Percentiles rank a stretch among this genome's conserved stretches.
Conservation (phyloP, 2,888 invertebrate species). For the Drosophila conformis region DNA sequence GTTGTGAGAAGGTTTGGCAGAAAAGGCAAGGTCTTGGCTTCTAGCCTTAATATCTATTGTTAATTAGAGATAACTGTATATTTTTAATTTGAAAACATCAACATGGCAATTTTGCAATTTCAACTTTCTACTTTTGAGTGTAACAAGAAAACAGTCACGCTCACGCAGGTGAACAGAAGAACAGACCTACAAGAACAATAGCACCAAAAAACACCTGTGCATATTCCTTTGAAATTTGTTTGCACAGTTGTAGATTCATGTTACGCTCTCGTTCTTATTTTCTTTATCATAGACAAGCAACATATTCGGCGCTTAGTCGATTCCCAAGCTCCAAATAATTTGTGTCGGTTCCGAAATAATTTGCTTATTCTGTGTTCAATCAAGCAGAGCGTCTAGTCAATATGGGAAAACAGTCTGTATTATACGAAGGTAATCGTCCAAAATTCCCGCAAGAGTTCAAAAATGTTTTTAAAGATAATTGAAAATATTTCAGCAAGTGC, state of each 20-base stretch:
- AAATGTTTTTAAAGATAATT: not conserved
- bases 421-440: not conserved
- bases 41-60: not conserved
- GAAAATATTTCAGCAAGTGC: not conserved
- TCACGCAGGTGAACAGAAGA: not conserved
- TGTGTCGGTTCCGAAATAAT: not conserved
- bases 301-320: not conserved
- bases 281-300: not conserved
- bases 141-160: not conserved
- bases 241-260: not conserved
- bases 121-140: not conserved
- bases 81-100: not conserved
- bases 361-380: not conserved
- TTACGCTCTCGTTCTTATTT: fast-evolving
- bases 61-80: not conserved
- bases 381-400: not conserved
- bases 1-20: not conserved
- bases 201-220: not conserved
- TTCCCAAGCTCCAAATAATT: not conserved
- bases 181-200: not conserved
- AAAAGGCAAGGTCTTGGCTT: not conserved
- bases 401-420: not conserved
- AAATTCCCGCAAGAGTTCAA: not conserved
- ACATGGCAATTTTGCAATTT: not conserved
- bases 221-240: not conserved